Evolutionary conservation across 2,113 vertebrate species (phyloP).

Genomic region (Alces alces): DNA sequence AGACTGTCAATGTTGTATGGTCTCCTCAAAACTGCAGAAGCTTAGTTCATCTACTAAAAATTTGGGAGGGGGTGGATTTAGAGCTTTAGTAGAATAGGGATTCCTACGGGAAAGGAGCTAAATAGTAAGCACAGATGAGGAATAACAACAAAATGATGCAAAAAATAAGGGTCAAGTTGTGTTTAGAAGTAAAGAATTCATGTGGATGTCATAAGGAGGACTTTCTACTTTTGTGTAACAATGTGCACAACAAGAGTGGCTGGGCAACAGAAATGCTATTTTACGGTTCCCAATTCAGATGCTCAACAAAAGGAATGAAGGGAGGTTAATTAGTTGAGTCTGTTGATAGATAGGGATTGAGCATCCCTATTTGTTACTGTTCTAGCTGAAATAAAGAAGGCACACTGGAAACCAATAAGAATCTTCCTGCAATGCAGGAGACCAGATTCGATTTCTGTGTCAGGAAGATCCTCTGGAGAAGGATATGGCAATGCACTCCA

Average conservation of each 20-base stretch:
- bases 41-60: neutral
- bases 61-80: neutral
- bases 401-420: neutral
- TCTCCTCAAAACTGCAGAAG: neutral
- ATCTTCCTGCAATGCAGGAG: neutral
- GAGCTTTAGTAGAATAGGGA: neutral
- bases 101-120: neutral
- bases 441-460: neutral
- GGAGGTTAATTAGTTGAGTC: neutral
- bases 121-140: neutral
- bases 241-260: neutral
- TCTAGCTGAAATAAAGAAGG: neutral
- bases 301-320: neutral
- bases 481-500: neutral
- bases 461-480: neutral
- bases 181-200: neutral
- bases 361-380: neutral
- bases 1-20: neutral
- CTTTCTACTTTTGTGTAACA: neutral
- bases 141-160: neutral
- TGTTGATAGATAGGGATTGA: neutral
- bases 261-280: neutral
- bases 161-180: neutral
- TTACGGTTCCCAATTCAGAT: neutral
- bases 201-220: neutral